These are phyloP conservation scores for Alethe diademata DNA, from an alignment of 2,113 vertebrate genomes.

Conservation along the genomic window DNA sequence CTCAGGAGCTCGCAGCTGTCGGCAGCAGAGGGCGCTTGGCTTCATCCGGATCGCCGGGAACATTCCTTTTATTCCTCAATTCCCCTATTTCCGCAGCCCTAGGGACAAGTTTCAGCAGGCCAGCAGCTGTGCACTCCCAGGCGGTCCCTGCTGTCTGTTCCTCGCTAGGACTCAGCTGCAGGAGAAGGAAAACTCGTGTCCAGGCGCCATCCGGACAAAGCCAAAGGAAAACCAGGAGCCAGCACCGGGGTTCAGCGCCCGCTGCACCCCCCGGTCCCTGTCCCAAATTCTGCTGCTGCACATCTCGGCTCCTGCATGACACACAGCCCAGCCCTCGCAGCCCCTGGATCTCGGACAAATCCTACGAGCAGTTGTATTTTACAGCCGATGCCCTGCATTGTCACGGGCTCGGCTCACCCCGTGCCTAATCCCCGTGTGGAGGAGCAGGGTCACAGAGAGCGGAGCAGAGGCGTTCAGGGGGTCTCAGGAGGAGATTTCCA, in stretches of 20 bases:
- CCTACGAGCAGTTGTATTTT: accelerated
- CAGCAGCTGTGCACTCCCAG: accelerated
- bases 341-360: accelerated
- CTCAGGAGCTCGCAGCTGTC: background rate
- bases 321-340: background rate
- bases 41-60: background rate
- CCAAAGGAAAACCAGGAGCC: accelerated
- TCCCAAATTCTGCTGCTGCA: background rate
- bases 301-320: accelerated
- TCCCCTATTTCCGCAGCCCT: accelerated
- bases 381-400: accelerated
- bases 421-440: accelerated
- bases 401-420: accelerated
- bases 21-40: background rate
- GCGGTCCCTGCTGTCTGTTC: background rate
- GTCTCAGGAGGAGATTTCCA: background rate
- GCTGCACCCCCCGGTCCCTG: background rate
- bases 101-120: accelerated
- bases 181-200: accelerated
- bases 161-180: background rate
- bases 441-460: accelerated
- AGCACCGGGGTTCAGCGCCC: accelerated
- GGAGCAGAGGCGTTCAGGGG: background rate
- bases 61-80: background rate
- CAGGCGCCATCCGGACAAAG: accelerated